Evolutionary conservation across 2,113 vertebrate genomes (phyloP).

Genomic region (Hydrochoerus hydrochaeris): DNA sequence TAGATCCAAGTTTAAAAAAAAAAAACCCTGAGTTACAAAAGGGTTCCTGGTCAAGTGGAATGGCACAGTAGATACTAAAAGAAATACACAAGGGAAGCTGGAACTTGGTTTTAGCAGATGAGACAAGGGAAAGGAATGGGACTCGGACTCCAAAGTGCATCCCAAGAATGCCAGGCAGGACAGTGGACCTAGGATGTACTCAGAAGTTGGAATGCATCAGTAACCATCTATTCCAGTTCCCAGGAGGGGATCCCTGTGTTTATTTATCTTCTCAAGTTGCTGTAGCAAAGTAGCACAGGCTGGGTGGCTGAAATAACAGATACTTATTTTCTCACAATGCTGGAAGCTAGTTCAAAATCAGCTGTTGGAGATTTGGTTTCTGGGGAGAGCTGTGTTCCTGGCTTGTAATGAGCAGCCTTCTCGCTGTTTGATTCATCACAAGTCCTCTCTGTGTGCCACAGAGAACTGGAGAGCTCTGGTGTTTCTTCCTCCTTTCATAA

Average conservation of each 20-base stretch:
- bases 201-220: not conserved
- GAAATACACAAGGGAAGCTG: not conserved
- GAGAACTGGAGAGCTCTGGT: too few species aligned
- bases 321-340: not conserved
- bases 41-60: not conserved
- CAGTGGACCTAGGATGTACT: not conserved
- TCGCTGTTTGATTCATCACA: not conserved
- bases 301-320: not conserved
- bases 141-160: fast-evolving
- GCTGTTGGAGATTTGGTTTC: not conserved
- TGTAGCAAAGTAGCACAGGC: not conserved
- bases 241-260: not conserved
- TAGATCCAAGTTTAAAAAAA: not conserved
- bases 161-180: not conserved
- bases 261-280: not conserved
- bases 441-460: not conserved
- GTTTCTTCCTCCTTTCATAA: not conserved
- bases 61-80: not conserved
- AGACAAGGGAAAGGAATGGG: not conserved
- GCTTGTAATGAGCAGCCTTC: not conserved
- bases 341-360: not conserved
- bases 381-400: not conserved
- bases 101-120: not conserved
- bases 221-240: not conserved
- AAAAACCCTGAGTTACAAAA: not conserved